Evolutionary conservation across 2,888 invertebrate genomes (phyloP).

Genomic region (Netelia inedita): DNA sequence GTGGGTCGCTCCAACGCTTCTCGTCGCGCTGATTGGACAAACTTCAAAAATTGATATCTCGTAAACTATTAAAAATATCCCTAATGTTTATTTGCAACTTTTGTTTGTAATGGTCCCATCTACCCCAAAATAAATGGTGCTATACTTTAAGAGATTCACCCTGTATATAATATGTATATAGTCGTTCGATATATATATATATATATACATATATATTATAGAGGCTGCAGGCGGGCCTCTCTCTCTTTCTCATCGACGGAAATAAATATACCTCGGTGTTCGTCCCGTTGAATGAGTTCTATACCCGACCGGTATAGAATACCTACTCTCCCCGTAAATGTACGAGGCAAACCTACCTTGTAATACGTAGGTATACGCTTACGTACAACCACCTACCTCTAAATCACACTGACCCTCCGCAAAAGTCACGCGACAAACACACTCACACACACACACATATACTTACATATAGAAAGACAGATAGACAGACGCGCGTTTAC

Average conservation of each 20-base stretch:
- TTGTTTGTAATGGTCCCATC: no score
- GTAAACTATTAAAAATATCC: no score
- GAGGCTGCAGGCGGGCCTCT: neutral
- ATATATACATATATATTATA: neutral
- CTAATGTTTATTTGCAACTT: no score
- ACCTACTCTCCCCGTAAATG: neutral
- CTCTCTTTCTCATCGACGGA: conserved; percentile 50
- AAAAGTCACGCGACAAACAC: conserved; percentile 23
- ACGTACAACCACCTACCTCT: conserved; percentile 65
- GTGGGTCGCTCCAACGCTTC: no score
- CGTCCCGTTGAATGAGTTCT: conserved; percentile 19
- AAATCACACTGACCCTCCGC: conserved; percentile 63
- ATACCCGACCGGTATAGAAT: neutral
- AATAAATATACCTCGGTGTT: conserved; percentile 49
- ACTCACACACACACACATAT: neutral
- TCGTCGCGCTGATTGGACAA: no score
- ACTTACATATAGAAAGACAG: neutral
- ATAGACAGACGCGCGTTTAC: neutral
- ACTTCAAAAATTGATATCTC: no score
- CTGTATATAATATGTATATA: conserved; percentile 6
- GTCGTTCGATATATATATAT: neutral
- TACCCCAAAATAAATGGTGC: no score
- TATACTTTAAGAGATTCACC: no score
- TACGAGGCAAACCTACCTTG: neutral
- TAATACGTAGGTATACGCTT: conserved; percentile 48